These are phyloP conservation scores for Protaetia brevitarsis DNA, from an alignment of 1,140 invertebrate genomes.

Conservation along the genomic window DNA sequence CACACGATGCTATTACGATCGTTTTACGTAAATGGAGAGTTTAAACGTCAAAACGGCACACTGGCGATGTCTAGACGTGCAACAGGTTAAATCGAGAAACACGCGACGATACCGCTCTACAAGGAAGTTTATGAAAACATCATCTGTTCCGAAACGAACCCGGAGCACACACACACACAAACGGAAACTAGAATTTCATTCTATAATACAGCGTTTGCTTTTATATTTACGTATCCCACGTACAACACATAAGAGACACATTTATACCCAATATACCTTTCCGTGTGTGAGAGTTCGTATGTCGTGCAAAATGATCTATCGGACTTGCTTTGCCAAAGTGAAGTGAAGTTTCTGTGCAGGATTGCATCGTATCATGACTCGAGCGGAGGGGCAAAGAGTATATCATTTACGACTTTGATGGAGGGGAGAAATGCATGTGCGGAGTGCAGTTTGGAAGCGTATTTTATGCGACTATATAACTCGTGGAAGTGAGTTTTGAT, in stretches of 20 bases:
- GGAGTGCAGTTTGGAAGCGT: slow-evolving; percentile 46
- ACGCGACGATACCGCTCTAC: background rate
- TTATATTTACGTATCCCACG: slow-evolving; percentile 19
- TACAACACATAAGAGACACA: too few relatives aligned
- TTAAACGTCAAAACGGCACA: background rate
- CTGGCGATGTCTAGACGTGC: background rate
- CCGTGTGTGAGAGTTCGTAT: background rate
- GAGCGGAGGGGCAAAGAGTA: slow-evolving; percentile 39
- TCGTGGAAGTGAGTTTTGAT: slow-evolving; percentile 47
- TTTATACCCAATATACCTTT: too few relatives aligned
- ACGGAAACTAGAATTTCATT: too few relatives aligned
- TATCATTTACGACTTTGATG: slow-evolving; percentile 45
- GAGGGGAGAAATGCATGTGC: slow-evolving; percentile 47
- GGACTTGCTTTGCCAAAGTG: slow-evolving; percentile 41
- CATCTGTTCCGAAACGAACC: slow-evolving; percentile 1
- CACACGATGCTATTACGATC: background rate
- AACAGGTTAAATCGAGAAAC: slow-evolving; percentile 20
- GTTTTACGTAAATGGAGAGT: background rate
- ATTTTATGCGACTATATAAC: slow-evolving; percentile 47
- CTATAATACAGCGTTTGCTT: too few relatives aligned
- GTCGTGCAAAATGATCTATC: slow-evolving; percentile 41
- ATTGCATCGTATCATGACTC: slow-evolving; percentile 38
- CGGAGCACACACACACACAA: background rate
- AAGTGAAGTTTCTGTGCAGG: slow-evolving; percentile 38
- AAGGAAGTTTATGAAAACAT: slow-evolving; percentile 16